phyloP scores from a whole-genome alignment of 2,888 invertebrate genomes.

The Coleophora flavipennella region DNA sequence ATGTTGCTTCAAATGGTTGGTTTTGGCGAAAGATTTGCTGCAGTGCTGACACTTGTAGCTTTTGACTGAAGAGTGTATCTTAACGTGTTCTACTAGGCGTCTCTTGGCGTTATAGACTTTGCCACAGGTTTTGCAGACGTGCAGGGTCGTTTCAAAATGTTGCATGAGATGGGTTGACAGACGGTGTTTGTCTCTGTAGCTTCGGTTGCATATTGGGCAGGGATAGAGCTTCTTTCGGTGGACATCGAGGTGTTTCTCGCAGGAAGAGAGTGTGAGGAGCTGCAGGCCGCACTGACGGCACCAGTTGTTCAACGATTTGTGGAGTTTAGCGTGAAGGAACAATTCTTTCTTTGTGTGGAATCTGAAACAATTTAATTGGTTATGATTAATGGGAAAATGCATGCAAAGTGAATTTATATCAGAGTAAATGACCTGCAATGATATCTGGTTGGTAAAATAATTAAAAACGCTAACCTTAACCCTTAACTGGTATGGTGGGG shows the following conservation, averaged over 20 bases:
- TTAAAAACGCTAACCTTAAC: too few relatives aligned
- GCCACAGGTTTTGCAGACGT: constrained; percentile 72
- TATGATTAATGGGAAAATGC: neutral
- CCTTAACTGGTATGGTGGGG: too few relatives aligned
- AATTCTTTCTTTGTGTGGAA: constrained; percentile 41
- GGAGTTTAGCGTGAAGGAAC: constrained; percentile 36
- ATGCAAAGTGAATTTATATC: too few relatives aligned
- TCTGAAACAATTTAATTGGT: constrained; percentile 20
- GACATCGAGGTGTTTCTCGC: constrained; percentile 41
- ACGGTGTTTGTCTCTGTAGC: constrained; percentile 61
- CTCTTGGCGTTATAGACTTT: constrained; percentile 63
- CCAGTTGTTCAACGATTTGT: constrained; percentile 29
- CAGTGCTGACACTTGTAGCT: constrained; percentile 66
- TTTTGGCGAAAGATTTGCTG: constrained; percentile 52
- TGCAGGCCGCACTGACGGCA: constrained; percentile 50
- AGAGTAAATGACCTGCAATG: too few relatives aligned
- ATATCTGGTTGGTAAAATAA: too few relatives aligned
- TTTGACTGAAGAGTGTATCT: constrained; percentile 51
- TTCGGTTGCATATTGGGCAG: constrained; percentile 72
- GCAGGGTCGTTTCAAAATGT: constrained; percentile 47
- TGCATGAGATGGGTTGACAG: constrained; percentile 41
- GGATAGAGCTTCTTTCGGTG: constrained; percentile 44
- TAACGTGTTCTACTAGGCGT: constrained; percentile 43
- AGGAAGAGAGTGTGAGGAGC: constrained; percentile 34
- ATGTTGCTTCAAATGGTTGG: constrained; percentile 55